Conservation (phyloP, 2,113 vertebrate species). For the Polypterus bichir region DNA sequence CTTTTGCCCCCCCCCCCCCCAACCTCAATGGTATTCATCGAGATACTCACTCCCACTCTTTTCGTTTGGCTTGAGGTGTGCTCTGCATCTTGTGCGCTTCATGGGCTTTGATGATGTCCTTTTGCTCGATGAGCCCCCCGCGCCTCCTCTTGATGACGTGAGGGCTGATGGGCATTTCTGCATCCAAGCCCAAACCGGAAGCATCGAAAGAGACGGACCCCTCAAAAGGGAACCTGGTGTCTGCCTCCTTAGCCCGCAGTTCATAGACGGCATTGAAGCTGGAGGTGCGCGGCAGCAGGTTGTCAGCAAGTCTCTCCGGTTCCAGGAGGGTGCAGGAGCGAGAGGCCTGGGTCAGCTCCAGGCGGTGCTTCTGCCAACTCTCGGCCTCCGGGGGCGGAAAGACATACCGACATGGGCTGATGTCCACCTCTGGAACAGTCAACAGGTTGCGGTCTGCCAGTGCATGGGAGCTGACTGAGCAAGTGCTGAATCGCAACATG, state of each 20-base stretch:
- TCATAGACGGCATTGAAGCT: conserved; percentile 61
- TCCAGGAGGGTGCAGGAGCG: conserved; percentile 56
- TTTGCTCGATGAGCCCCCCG: conserved; percentile 85
- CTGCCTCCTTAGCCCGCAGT: conserved; percentile 42
- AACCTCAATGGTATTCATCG: neutral
- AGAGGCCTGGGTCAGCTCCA: conserved; percentile 44
- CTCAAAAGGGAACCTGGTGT: conserved; percentile 32
- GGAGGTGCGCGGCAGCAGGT: conserved; percentile 45
- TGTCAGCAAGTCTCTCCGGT: conserved; percentile 50
- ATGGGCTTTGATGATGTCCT: conserved; percentile 88
- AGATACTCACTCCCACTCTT: conserved; percentile 94
- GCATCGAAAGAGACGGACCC: conserved; percentile 22
- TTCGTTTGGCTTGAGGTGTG: conserved; percentile 86
- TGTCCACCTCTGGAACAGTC: conserved; percentile 34
- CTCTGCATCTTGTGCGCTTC: conserved; percentile 95
- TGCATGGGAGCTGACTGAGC: conserved; percentile 55
- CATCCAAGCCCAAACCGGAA: conserved; percentile 35
- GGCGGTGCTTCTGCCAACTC: conserved; percentile 65
- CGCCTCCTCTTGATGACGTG: conserved; percentile 78
- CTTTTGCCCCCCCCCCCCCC: conserved; percentile 19
- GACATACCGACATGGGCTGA: conserved; percentile 37
- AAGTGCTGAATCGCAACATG: conserved; percentile 73
- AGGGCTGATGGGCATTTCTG: conserved; percentile 62
- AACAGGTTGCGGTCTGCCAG: conserved; percentile 47
- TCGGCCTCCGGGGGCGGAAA: conserved; percentile 61